Percentiles rank a stretch among this genome's conserved stretches.
phyloP scores from a whole-genome alignment of 2,888 invertebrate species.

The Tuta absoluta region DNA sequence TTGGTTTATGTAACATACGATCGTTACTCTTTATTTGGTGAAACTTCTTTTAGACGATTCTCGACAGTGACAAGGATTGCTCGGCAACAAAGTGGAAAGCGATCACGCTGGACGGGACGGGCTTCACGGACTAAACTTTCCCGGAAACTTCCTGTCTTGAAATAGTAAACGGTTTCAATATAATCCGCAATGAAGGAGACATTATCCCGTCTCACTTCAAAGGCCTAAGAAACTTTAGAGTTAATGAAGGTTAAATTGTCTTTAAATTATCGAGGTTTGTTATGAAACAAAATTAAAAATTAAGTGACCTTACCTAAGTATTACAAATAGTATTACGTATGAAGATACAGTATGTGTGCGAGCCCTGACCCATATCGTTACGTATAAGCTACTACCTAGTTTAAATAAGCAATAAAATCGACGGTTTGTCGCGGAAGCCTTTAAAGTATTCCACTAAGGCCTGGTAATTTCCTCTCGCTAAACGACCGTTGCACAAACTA shows the following conservation, averaged over 20 bases:
- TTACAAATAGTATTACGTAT: not conserved
- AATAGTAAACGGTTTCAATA: slow-evolving; percentile 32
- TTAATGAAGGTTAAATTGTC: slow-evolving; percentile 6
- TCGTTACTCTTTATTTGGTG: slow-evolving; percentile 56
- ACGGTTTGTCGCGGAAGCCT: slow-evolving; percentile 46
- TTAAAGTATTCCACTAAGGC: slow-evolving; percentile 53
- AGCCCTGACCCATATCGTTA: slow-evolving; percentile 14
- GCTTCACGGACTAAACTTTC: slow-evolving; percentile 38
- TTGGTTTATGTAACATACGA: slow-evolving; percentile 64
- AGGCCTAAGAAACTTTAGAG: not conserved
- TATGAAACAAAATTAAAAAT: not conserved
- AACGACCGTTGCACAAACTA: slow-evolving; percentile 60
- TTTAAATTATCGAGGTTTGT: not conserved
- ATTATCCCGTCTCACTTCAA: not conserved
- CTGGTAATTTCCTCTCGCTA: slow-evolving; percentile 55
- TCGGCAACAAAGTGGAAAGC: slow-evolving; percentile 41
- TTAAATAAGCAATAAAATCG: slow-evolving; percentile 24
- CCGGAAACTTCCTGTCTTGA: slow-evolving; percentile 43
- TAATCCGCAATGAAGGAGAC: not conserved
- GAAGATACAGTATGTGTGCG: not conserved
- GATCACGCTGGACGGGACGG: slow-evolving; percentile 38
- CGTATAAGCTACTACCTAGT: slow-evolving; percentile 12
- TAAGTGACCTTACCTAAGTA: not conserved
- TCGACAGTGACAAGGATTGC: slow-evolving; percentile 39
- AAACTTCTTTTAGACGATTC: slow-evolving; percentile 55